These are phyloP conservation scores for Channallabes apus DNA, from an alignment of 2,797 vertebrate genomes.

Conservation along the genomic window DNA sequence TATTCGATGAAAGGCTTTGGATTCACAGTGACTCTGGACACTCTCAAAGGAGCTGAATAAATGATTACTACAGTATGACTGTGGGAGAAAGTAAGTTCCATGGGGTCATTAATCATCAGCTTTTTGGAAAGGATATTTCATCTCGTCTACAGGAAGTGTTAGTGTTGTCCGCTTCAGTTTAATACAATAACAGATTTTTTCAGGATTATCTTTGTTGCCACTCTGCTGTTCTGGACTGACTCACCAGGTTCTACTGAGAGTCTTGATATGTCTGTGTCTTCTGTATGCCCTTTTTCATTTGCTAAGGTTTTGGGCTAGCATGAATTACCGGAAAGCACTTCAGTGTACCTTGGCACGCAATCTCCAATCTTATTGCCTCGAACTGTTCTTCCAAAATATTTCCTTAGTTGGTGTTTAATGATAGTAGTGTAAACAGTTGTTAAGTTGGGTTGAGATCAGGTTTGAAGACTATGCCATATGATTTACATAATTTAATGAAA, in stretches of 20 bases:
- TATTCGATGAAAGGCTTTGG: neutral
- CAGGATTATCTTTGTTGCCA: neutral
- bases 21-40: neutral
- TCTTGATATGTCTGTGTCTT: neutral
- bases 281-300: neutral
- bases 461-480: neutral
- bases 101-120: neutral
- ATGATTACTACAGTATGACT: neutral
- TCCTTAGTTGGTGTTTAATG: neutral
- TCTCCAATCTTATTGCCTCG: neutral
- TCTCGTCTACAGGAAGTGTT: neutral
- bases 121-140: neutral
- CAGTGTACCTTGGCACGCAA: neutral
- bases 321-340: neutral
- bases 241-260: neutral
- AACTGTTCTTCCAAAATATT: neutral
- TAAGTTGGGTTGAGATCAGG: neutral
- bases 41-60: neutral
- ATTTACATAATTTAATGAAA: neutral
- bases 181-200: neutral
- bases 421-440: neutral
- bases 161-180: neutral
- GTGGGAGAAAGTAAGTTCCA: neutral
- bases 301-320: neutral
- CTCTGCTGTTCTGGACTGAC: neutral